A percentile compares a stretch with the other conserved stretches of the same genome.
Evolutionary conservation across 2,113 vertebrate genomes (phyloP).

Genomic region (Coturnix japonica): DNA sequence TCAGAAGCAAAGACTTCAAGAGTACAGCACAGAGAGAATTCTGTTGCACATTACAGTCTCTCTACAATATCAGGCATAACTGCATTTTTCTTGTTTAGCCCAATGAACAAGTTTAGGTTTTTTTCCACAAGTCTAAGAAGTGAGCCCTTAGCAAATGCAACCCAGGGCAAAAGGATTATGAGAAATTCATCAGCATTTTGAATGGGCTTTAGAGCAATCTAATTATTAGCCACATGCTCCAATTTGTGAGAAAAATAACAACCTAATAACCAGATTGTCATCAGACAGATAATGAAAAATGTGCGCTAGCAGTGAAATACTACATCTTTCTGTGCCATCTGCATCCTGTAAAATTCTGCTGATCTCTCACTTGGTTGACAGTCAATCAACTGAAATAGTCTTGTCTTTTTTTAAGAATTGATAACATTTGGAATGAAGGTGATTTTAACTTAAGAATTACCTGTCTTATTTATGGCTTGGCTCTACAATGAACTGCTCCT

Average conservation of each 20-base stretch:
- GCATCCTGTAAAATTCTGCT: neutral
- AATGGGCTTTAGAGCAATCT: slow-evolving; percentile 60
- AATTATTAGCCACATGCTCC: slow-evolving; percentile 65
- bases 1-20: slow-evolving; percentile 31
- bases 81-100: slow-evolving; percentile 57
- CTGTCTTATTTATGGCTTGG: neutral
- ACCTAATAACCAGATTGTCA: slow-evolving; percentile 74
- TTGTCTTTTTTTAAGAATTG: neutral
- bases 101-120: slow-evolving; percentile 21
- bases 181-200: slow-evolving; percentile 46
- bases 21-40: neutral
- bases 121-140: slow-evolving; percentile 47
- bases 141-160: slow-evolving; percentile 65
- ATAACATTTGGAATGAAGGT: neutral
- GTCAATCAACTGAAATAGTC: neutral
- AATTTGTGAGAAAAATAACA: slow-evolving; percentile 72
- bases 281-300: slow-evolving; percentile 65
- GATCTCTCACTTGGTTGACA: neutral
- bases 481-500: neutral
- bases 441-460: neutral
- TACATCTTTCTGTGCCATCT: slow-evolving; percentile 14
- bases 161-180: slow-evolving; percentile 56
- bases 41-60: neutral
- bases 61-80: slow-evolving; percentile 38
- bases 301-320: slow-evolving; percentile 36